Conservation (phyloP, 2,888 invertebrate genomes). For the Drosophila lutescens region DNA sequence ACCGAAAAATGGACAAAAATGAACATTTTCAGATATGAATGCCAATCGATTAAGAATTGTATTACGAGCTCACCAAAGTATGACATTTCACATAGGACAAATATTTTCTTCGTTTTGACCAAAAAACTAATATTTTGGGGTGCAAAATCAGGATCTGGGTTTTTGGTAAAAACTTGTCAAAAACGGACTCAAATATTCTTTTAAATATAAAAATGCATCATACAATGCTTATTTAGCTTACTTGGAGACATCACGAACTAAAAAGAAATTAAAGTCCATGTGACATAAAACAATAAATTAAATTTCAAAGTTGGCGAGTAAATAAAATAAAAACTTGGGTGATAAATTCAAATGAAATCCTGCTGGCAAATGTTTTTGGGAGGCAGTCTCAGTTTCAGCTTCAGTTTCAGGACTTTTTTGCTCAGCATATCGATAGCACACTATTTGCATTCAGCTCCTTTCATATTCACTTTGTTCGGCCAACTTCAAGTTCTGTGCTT, state of each 20-base stretch:
- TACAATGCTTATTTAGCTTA: neutral
- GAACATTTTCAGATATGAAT: too few species aligned
- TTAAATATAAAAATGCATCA: too few species aligned
- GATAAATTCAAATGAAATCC: slow-evolving; percentile 1
- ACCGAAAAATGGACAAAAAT: too few species aligned
- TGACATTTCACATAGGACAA: too few species aligned
- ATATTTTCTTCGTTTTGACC: too few species aligned
- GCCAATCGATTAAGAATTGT: too few species aligned
- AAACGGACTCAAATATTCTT: too few species aligned
- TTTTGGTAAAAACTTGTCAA: too few species aligned
- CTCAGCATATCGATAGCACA: slow-evolving; percentile 18
- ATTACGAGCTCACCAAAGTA: too few species aligned
- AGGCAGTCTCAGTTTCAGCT: neutral
- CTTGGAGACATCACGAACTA: neutral
- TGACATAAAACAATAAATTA: neutral
- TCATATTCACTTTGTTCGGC: slow-evolving; percentile 32
- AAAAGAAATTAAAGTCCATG: neutral
- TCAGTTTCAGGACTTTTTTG: neutral
- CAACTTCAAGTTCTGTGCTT: slow-evolving; percentile 19
- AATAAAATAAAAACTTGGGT: neutral
- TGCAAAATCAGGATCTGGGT: too few species aligned
- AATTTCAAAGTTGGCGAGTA: neutral
- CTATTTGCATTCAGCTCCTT: slow-evolving; percentile 33
- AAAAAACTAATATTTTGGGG: too few species aligned
- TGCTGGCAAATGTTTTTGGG: neutral